Conservation (phyloP, 2,888 invertebrate species). For the Barypeithes pellucidus region DNA sequence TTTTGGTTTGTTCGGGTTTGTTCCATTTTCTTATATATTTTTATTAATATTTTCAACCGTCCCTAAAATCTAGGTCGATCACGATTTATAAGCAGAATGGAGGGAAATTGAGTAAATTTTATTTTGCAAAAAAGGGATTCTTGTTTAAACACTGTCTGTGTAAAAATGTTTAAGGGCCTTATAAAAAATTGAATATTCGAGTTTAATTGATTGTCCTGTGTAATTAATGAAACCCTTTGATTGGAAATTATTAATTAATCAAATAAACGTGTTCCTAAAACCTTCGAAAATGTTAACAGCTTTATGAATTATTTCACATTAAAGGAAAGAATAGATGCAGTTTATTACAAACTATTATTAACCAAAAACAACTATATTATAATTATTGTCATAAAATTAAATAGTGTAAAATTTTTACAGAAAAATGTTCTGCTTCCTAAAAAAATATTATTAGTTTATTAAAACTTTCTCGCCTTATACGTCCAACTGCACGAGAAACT, state of each 20-base stretch:
- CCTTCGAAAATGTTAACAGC: not conserved
- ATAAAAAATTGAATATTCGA: conserved; percentile 3
- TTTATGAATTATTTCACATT: not conserved
- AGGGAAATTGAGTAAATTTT: not conserved
- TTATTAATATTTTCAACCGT: too few relatives aligned
- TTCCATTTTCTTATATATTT: too few relatives aligned
- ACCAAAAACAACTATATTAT: too few relatives aligned
- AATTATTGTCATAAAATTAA: too few relatives aligned
- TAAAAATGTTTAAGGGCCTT: not conserved
- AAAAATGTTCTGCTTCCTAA: too few relatives aligned
- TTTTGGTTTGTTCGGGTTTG: too few relatives aligned
- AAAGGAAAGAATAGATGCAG: not conserved
- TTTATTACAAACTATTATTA: too few relatives aligned
- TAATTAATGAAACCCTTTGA: conserved; percentile 31
- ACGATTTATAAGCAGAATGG: not conserved
- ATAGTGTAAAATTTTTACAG: too few relatives aligned
- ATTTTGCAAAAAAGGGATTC: not conserved
- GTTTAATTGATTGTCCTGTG: conserved; percentile 13
- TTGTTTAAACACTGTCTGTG: not conserved
- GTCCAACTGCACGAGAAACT: too few relatives aligned
- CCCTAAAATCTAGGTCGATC: too few relatives aligned
- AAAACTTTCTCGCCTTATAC: too few relatives aligned
- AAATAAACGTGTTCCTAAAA: conserved; percentile 1
- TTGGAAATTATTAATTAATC: conserved; percentile 31
- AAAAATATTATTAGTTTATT: too few relatives aligned